phyloP scores from a whole-genome alignment of 2,113 vertebrate species.

The Phalacrocorax aristotelis region DNA sequence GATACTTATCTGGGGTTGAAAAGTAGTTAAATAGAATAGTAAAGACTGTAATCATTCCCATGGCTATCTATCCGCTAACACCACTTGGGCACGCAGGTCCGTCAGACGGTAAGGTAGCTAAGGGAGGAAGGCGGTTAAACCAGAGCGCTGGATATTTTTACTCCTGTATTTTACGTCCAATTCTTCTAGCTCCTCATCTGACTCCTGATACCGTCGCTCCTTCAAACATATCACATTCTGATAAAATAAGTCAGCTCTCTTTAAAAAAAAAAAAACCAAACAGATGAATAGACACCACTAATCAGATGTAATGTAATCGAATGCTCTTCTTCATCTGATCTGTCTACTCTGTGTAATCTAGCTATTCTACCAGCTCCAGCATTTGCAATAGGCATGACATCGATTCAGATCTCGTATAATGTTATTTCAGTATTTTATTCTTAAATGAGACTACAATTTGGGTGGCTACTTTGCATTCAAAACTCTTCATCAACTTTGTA shows the following conservation, averaged over 20 bases:
- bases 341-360: constrained; percentile 25
- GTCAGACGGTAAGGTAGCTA: neutral
- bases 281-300: constrained; percentile 34
- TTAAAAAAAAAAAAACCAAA: neutral
- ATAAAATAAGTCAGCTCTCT: neutral
- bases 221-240: neutral
- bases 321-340: constrained; percentile 43
- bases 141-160: neutral
- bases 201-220: neutral
- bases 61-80: neutral
- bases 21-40: neutral
- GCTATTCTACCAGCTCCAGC: constrained; percentile 28
- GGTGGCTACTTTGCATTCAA: constrained; percentile 48
- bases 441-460: neutral
- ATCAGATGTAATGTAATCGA: constrained; percentile 36
- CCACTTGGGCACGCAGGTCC: neutral
- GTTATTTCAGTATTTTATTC: constrained; percentile 46
- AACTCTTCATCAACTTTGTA: neutral
- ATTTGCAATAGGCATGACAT: constrained; percentile 42
- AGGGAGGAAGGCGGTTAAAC: neutral
- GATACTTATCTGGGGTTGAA: neutral
- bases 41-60: neutral
- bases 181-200: neutral
- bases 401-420: constrained; percentile 16
- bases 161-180: neutral